phyloP scores from a whole-genome alignment of 2,113 vertebrate species.

The Andinoacara biseriatus region DNA sequence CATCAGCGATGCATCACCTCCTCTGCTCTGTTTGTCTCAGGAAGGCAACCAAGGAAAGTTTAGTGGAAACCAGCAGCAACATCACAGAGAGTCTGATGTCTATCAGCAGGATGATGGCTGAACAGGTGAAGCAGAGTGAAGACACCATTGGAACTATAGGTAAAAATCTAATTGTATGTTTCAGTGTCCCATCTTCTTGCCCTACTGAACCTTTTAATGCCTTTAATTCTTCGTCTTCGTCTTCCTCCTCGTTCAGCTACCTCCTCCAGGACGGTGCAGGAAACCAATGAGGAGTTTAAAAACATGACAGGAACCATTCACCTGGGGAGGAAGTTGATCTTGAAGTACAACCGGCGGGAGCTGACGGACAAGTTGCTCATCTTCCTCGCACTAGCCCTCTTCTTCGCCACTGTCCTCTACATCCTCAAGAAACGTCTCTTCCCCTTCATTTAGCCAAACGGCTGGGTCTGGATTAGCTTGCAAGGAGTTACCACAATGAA shows the following conservation, averaged over 20 bases:
- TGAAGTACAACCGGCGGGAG: conserved; percentile 93
- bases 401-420: conserved; percentile 92
- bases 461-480: not conserved
- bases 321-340: conserved; percentile 91
- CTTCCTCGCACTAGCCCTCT: conserved; percentile 92
- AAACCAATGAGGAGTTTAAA: conserved; percentile 96
- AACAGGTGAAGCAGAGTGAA: conserved; percentile 92
- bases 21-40: conserved; percentile 49
- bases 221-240: not conserved
- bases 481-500: not conserved
- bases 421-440: conserved; percentile 95
- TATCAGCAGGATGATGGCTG: conserved; percentile 94
- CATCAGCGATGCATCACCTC: not conserved
- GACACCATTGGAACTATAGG: conserved; percentile 88
- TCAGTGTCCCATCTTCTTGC: not conserved
- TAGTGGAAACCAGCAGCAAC: conserved; percentile 87
- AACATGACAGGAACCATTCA: conserved; percentile 94
- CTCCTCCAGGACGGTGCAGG: conserved; percentile 91
- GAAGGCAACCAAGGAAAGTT: conserved; percentile 88
- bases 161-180: conserved; percentile 46
- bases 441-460: conserved; percentile 83
- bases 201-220: not conserved
- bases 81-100: conserved; percentile 94
- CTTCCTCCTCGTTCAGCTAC: conserved; percentile 75
- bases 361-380: conserved; percentile 95